A percentile compares a stretch with the other conserved stretches of the same genome.
Evolutionary conservation across 2,797 vertebrate genomes (phyloP).

Genomic region (Ammospiza maritima): DNA sequence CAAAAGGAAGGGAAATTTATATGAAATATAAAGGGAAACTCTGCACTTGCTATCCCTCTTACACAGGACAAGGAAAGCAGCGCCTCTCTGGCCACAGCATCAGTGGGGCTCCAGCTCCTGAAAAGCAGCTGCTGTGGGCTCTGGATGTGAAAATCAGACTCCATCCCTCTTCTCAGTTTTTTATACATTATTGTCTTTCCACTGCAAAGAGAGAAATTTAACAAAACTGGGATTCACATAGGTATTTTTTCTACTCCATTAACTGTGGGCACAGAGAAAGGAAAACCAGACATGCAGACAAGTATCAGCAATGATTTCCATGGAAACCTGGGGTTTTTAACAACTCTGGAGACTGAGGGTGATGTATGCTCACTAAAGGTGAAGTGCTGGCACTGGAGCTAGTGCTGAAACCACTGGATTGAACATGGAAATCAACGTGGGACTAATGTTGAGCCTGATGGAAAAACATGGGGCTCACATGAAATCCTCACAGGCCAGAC

Average conservation of each 20-base stretch:
- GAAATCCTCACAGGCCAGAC: background rate
- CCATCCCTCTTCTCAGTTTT: background rate
- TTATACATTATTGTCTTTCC: background rate
- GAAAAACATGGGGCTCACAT: background rate
- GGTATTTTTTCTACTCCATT: background rate
- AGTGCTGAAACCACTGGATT: background rate
- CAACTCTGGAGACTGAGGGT: background rate
- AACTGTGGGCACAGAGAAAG: background rate
- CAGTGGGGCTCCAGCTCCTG: background rate
- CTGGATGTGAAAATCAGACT: background rate
- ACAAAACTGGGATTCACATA: rapidly evolving
- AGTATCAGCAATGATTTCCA: background rate
- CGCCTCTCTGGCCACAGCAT: background rate
- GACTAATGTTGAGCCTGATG: background rate
- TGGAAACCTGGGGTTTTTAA: background rate
- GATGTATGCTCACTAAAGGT: background rate
- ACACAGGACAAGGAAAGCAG: background rate
- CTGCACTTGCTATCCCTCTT: rapidly evolving
- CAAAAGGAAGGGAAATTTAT: background rate
- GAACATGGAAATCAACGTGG: background rate
- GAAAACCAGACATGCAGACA: background rate
- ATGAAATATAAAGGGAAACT: background rate
- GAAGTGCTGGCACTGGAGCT: background rate
- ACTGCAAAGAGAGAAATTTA: background rate
- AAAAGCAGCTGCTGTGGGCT: background rate